These are phyloP conservation scores for Drosophila serrata DNA, from an alignment of 1,140 invertebrate genomes.

Conservation along the genomic window DNA sequence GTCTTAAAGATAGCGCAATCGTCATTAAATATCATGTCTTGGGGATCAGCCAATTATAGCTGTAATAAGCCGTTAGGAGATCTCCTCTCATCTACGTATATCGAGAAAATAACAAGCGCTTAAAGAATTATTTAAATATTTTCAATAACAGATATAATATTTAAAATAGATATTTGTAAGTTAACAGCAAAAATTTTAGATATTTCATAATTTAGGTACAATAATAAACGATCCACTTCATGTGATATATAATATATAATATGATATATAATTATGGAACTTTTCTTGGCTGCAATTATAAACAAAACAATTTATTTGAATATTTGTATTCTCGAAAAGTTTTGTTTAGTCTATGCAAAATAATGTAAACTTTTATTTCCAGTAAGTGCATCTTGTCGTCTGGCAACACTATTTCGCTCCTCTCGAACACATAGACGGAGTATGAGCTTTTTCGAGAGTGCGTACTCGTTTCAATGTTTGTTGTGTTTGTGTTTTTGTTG, in stretches of 20 bases:
- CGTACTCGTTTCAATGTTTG: slow-evolving; percentile 43
- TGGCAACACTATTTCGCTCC: slow-evolving; percentile 5
- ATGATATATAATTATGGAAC: too few relatives aligned
- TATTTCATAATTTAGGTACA: background rate
- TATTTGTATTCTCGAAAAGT: background rate
- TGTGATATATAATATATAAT: background rate
- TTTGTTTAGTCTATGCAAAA: background rate
- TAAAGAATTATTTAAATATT: background rate
- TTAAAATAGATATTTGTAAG: background rate
- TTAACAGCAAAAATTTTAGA: background rate
- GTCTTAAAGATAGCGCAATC: too few relatives aligned
- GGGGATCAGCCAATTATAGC: too few relatives aligned
- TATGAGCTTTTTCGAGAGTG: slow-evolving; percentile 50
- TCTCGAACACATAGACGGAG: slow-evolving; percentile 10
- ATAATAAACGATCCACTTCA: background rate
- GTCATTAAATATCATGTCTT: too few relatives aligned
- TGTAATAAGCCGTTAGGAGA: too few relatives aligned
- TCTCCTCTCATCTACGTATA: too few relatives aligned
- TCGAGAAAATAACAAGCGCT: too few relatives aligned
- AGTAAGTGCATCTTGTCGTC: slow-evolving; percentile 16
- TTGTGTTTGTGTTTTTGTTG: slow-evolving; percentile 30
- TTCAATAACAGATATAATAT: too few relatives aligned
- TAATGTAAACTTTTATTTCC: background rate
- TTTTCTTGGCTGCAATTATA: background rate
- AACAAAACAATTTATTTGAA: background rate